phyloP scores from a whole-genome alignment of 2,113 vertebrate species.

The Corvus hawaiiensis region DNA sequence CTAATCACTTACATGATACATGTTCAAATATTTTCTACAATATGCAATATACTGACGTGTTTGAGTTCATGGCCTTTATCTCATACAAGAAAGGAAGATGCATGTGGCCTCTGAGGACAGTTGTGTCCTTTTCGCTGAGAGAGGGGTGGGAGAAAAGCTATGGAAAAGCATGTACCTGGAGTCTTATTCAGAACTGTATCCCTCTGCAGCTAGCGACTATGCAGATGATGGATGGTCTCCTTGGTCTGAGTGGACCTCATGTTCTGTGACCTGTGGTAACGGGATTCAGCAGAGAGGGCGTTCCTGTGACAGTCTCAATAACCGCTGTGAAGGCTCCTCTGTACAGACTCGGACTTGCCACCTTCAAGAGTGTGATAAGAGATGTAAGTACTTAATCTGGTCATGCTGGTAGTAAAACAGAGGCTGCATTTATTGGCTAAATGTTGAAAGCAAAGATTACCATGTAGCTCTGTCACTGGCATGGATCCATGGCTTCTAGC shows the following conservation, averaged over 20 bases:
- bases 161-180: neutral
- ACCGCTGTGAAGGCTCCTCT: slow-evolving; percentile 92
- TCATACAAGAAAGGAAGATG: neutral
- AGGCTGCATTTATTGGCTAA: neutral
- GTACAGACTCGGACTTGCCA: slow-evolving; percentile 97
- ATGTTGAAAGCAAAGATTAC: neutral
- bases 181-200: neutral
- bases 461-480: neutral
- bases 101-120: neutral
- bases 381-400: slow-evolving; percentile 80
- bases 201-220: slow-evolving; percentile 76
- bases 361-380: slow-evolving; percentile 93
- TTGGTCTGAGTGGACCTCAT: slow-evolving; percentile 98
- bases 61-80: neutral
- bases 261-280: slow-evolving; percentile 91
- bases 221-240: slow-evolving; percentile 93
- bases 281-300: slow-evolving; percentile 96
- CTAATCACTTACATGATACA: rapidly evolving
- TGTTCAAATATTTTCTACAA: neutral
- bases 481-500: neutral
- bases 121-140: neutral
- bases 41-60: neutral
- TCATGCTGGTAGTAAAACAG: neutral
- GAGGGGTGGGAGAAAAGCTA: neutral
- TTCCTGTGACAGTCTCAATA: slow-evolving; percentile 97